phyloP scores from a whole-genome alignment of 2,888 invertebrate species.

The Mimachlamys varia region DNA sequence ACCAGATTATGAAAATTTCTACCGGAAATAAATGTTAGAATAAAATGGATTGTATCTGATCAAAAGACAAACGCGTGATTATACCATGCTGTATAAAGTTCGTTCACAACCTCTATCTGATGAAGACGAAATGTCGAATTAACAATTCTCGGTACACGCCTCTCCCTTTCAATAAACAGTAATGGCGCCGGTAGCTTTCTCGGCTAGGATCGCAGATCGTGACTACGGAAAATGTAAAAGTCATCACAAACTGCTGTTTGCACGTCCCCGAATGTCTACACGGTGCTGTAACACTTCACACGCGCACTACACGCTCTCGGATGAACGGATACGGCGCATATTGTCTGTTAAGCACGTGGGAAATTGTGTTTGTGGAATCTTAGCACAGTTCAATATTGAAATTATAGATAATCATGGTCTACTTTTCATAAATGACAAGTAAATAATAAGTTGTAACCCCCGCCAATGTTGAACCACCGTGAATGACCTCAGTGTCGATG shows the following conservation, averaged over 20 bases:
- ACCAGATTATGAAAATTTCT: slow-evolving; percentile 26
- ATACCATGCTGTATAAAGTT: neutral
- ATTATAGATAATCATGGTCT: neutral
- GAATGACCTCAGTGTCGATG: neutral
- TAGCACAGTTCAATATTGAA: slow-evolving; percentile 26
- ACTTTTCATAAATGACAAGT: neutral
- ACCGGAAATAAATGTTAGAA: slow-evolving; percentile 36
- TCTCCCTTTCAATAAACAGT: slow-evolving; percentile 24
- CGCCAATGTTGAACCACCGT: neutral
- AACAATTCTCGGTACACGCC: slow-evolving; percentile 28
- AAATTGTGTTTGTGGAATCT: neutral
- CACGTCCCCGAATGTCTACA: slow-evolving; percentile 31
- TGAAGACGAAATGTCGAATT: slow-evolving; percentile 36
- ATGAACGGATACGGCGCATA: slow-evolving; percentile 7
- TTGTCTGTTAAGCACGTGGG: neutral
- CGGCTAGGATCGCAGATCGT: slow-evolving; percentile 21
- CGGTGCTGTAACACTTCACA: slow-evolving; percentile 30
- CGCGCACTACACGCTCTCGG: neutral
- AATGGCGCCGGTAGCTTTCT: neutral
- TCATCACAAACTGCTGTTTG: slow-evolving; percentile 26
- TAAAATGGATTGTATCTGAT: slow-evolving; percentile 33
- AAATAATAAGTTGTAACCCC: neutral
- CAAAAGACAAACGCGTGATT: slow-evolving; percentile 15
- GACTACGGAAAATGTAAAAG: slow-evolving; percentile 18
- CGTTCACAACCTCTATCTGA: slow-evolving; percentile 36